Evolutionary conservation across 2,888 invertebrate species (phyloP).

Genomic region (Halictus ligatus): DNA sequence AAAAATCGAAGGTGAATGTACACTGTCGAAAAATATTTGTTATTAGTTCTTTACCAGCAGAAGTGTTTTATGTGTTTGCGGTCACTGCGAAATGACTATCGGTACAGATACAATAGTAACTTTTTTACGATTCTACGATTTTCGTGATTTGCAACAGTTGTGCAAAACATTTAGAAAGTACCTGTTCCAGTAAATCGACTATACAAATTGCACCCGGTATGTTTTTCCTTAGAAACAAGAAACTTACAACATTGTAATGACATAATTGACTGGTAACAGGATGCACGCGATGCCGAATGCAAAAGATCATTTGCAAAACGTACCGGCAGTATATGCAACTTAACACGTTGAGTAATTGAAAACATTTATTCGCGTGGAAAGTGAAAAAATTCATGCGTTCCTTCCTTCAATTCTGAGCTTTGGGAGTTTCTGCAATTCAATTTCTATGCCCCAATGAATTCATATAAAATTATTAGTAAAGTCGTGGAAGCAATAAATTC

Average conservation of each 20-base stretch:
- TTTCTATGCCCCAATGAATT: background rate
- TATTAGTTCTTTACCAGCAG: background rate
- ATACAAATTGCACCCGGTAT: background rate
- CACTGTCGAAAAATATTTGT: background rate
- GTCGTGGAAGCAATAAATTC: background rate
- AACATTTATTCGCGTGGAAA: background rate
- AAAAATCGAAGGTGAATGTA: background rate
- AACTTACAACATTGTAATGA: background rate
- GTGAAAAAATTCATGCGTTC: background rate
- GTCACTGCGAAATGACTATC: background rate
- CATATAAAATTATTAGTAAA: background rate
- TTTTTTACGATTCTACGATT: background rate
- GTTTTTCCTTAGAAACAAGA: background rate
- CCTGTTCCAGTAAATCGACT: background rate
- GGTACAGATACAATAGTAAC: background rate
- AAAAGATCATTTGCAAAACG: background rate
- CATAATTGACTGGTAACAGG: background rate
- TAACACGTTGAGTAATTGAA: background rate
- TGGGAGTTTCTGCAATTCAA: background rate
- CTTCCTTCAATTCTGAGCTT: background rate
- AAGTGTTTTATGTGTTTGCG: background rate
- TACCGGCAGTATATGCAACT: background rate
- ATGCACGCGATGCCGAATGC: background rate
- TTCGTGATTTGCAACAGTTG: background rate
- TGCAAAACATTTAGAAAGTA: constrained; percentile 6